Base-by-base conservation (phyloP, 2,797 vertebrate genomes). In the Pseudopleuronectes americanus region DNA sequence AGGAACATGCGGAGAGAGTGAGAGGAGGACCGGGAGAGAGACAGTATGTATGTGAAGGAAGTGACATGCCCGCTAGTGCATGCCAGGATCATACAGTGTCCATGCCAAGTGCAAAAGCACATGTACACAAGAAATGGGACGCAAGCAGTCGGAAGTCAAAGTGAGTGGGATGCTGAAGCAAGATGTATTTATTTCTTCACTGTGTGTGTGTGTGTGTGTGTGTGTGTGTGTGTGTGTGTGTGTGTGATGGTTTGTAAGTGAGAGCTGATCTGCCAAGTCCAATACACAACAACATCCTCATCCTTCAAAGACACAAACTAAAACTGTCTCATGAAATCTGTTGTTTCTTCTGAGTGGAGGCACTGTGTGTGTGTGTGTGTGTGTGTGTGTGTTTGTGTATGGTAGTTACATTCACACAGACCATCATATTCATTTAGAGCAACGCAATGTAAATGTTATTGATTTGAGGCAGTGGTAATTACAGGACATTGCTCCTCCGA, bases 1-100 rank as follows among this genome's bases (percentile, higher is more conserved):
- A 86, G 77, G 57, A 66, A 83, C 86, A 83, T 62, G 74, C 6
- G 54, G 53, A 83, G 68, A 79, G 64, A 49, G 68, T 71, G 80
- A 79, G 79, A 62, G 56, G 14, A 56, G 45, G 59, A 56, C 28
- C 36, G 57, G 19, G 62, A 67, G 61, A 77, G 74, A 79, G 77
- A 79, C 57, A 13, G 36, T 61, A 33, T 24, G 65, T 57, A 55
- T 71, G 79, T 23, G 28, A n/a, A n/a, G 60, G 66, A 71, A 67
- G 74, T 78, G 76, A 80, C 66, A 68, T 68, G 74, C 69, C 80
- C 31, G 36, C 60, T 47, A 71, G 74, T 71, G 77, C 57, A 75
- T 75, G 81, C 83, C 81, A 81, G 68, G 78, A 81, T 78, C 75
- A 75, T 65, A 71, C 58, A 62, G 73, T 3, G 49, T 53, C 60